Conservation (phyloP, 1,140 invertebrate species). For the Leucophenga varia region DNA sequence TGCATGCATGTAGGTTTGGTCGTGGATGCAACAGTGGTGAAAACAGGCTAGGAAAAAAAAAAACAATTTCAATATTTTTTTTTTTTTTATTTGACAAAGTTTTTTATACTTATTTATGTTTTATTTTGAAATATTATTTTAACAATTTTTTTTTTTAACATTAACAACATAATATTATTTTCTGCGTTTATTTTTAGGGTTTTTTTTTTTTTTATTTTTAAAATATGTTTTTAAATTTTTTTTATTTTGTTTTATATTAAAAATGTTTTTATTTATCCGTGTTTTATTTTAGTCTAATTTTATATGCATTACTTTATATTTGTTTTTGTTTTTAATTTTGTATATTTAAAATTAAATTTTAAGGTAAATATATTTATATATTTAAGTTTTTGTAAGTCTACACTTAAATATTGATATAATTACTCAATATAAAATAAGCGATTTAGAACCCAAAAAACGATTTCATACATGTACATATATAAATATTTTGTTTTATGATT, state of each 20-base stretch:
- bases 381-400: conserved; percentile 21
- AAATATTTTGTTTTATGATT: conserved; percentile 8
- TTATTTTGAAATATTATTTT: conserved; percentile 54
- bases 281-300: conserved; percentile 15
- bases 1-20: no score
- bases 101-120: conserved; percentile 37
- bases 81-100: conserved; percentile 24
- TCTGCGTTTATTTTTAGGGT: conserved; percentile 33
- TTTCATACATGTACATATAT: conserved; percentile 5
- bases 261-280: conserved; percentile 29
- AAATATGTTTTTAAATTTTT: no score
- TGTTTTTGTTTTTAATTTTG: conserved; percentile 20
- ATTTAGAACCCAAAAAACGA: conserved; percentile 43
- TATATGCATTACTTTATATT: conserved; percentile 30
- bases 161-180: conserved; percentile 52
- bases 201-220: conserved; percentile 14
- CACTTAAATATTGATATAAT: conserved; percentile 31
- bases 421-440: conserved; percentile 37
- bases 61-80: no score
- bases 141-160: conserved; percentile 53
- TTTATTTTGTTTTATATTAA: conserved; percentile 27
- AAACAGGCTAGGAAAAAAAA: no score
- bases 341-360: conserved; percentile 9
- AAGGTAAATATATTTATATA: not conserved
- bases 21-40: no score